Percentiles rank a stretch among this genome's conserved stretches.
These are phyloP conservation scores for Tragelaphus scriptus DNA, from an alignment of 2,113 vertebrate genomes.

Conservation along the genomic window DNA sequence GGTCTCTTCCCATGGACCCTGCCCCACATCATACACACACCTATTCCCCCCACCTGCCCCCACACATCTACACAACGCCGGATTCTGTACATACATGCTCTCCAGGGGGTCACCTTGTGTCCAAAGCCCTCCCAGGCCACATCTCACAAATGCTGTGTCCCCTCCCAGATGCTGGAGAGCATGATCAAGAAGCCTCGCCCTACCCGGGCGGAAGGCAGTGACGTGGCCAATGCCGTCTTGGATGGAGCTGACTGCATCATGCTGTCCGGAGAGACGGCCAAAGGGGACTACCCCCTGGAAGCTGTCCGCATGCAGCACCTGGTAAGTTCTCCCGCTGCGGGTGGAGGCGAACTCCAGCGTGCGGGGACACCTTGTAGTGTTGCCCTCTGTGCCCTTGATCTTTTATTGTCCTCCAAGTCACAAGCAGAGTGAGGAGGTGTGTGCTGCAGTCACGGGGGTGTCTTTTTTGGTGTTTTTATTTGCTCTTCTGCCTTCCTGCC, in stretches of 20 bases:
- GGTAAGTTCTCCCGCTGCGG: slow-evolving; percentile 78
- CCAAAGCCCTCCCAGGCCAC: accelerated
- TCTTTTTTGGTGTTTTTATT: background rate
- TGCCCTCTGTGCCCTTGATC: background rate
- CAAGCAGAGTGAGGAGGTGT: background rate
- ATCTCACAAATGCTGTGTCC: background rate
- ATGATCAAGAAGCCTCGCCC: slow-evolving; percentile 99
- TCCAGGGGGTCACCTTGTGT: background rate
- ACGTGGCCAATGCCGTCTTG: slow-evolving; percentile 96
- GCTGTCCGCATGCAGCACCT: slow-evolving; percentile 93
- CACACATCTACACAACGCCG: background rate
- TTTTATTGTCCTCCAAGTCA: background rate
- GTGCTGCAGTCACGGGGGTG: background rate
- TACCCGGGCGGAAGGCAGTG: slow-evolving; percentile 94
- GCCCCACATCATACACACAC: accelerated
- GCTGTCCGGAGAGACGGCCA: slow-evolving; percentile 97
- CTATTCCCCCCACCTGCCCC: background rate
- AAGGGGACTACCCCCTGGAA: slow-evolving; percentile 97
- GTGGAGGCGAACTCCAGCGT: background rate
- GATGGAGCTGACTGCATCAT: slow-evolving; percentile 98
- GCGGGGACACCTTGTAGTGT: background rate
- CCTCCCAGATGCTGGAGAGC: slow-evolving; percentile 96
- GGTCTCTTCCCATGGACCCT: background rate
- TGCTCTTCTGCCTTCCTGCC: background rate
- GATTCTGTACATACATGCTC: background rate